Evolutionary conservation across 2,113 vertebrate genomes (phyloP), one percentile per base, ranked within the genome.

Genomic region (Willisornis vidua): DNA sequence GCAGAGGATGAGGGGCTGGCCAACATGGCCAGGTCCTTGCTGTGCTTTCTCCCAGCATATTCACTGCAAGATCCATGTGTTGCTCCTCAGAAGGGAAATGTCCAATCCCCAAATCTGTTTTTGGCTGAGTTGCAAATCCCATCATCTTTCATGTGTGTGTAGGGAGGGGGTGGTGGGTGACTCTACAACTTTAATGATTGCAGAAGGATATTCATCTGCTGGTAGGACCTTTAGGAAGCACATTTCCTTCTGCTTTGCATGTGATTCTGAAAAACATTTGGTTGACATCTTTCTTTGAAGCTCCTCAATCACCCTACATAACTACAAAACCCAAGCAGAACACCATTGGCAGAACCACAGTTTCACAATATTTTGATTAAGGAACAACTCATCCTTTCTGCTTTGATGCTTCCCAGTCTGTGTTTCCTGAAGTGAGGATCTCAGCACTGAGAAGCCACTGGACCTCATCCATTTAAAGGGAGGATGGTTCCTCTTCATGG

Each of bases 281-380:
- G 94, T 14, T 94, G 94, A 95, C 91, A 96, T 95, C 81, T 70
- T 91, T 85, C 96, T 95, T 94, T 94, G 94, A 96, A 96, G 90
- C 85, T 90, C 86, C 87, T 78, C 59, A 14, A n/a, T 16, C 78
- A 62, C 73, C 90, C 63, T n/a, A 48, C 13, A 0, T 70, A 73
- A 93, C 85, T 70, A 59, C 78, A 85, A 73, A 91, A 77, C 51
- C 72, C 3, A 1, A 63, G 87, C 61, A 91, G 66, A 54, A 94
- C 68, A 79, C 58, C 70, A 54, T n/a, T 72, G 74, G 73, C 91
- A 89, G 89, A 89, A 33, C 66, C 84, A 79, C n/a, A 55, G 63
- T 87, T 91, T 88, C 87, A 85, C 85, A 63, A 35, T 71, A 95
- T 95, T 96, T 91, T 91, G 39, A 93, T 93, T 80, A 90, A 95